phyloP scores from a whole-genome alignment of 2,888 invertebrate genomes.

The Agrilus cyanescens region DNA sequence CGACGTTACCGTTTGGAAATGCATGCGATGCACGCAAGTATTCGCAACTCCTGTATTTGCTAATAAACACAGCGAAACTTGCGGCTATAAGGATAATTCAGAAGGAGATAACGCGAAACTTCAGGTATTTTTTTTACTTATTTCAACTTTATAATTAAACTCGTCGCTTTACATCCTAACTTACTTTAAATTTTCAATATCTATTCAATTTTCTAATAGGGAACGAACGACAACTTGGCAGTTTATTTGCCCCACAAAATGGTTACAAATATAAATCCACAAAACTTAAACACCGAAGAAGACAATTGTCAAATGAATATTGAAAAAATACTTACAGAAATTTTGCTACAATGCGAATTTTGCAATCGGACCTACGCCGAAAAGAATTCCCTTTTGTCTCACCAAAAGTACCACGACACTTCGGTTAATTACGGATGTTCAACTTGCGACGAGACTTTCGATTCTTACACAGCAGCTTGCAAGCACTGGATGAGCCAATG shows the following conservation, averaged over 20 bases:
- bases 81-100: constrained; percentile 21
- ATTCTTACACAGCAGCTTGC: constrained; percentile 41
- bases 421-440: constrained; percentile 37
- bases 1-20: constrained; percentile 35
- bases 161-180: too few species aligned
- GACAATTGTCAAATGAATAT: constrained; percentile 13
- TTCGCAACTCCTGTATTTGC: constrained; percentile 30
- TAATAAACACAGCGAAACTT: constrained; percentile 24
- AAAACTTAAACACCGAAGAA: not conserved
- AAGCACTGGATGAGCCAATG: constrained; percentile 42
- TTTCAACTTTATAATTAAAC: too few species aligned
- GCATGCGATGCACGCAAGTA: constrained; percentile 33
- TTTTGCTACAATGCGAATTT: constrained; percentile 47
- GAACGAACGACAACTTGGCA: too few species aligned
- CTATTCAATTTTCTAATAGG: too few species aligned
- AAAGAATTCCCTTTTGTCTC: constrained; percentile 35
- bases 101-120: not conserved
- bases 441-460: constrained; percentile 34
- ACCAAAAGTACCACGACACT: constrained; percentile 35
- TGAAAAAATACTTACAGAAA: constrained; percentile 32
- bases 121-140: too few species aligned
- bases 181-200: too few species aligned
- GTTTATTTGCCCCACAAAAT: too few species aligned
- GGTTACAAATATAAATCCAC: too few species aligned
- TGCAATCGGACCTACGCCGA: constrained; percentile 47